Conservation (phyloP, 2,888 invertebrate genomes). For the Dichetophora obliterata region DNA sequence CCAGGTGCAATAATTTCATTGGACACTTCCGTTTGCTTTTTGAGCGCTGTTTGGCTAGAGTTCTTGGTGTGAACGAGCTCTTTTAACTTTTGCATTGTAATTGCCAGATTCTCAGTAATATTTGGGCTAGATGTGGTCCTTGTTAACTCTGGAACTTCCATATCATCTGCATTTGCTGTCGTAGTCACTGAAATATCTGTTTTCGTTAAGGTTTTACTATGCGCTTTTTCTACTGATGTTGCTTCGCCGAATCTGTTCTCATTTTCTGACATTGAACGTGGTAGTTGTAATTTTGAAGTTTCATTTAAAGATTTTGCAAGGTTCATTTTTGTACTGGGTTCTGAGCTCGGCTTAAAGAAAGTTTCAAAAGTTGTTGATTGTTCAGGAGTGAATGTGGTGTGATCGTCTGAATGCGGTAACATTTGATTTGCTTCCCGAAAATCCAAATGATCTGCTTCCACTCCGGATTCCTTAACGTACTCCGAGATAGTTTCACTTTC, state of each 20-base stretch:
- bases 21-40: constrained; percentile 45
- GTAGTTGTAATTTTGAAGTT: background rate
- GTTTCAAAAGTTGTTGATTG: no score
- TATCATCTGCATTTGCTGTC: background rate
- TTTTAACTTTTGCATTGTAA: background rate
- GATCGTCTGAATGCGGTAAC: no score
- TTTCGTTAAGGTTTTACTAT: no score
- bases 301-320: background rate
- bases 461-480: no score
- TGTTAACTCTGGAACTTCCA: background rate
- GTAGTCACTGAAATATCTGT: background rate
- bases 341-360: no score
- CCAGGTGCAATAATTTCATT: constrained; percentile 11
- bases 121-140: constrained; percentile 26
- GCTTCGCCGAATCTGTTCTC: background rate
- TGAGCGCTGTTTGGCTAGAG: background rate
- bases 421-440: no score
- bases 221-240: background rate
- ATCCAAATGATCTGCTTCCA: no score
- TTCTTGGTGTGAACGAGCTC: background rate
- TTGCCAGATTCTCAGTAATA: background rate
- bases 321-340: background rate
- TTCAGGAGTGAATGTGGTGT: no score
- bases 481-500: no score
- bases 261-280: background rate